phyloP scores from a whole-genome alignment of 2,888 invertebrate genomes.

The Alviniconcha strummeri region DNA sequence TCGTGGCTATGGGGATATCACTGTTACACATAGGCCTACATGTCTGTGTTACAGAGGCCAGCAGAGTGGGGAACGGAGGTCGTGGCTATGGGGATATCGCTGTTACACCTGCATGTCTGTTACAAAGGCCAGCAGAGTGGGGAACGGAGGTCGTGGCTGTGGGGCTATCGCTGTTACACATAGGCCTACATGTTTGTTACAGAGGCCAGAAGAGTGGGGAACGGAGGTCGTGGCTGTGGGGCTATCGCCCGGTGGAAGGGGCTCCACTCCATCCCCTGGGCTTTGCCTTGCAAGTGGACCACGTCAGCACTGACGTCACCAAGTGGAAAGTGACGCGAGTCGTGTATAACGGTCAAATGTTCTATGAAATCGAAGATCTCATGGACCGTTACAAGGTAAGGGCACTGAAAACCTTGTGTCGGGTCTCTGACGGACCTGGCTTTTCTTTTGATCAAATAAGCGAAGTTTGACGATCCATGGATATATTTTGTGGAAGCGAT shows the following conservation, averaged over 20 bases:
- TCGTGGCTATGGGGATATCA: neutral
- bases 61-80: no score
- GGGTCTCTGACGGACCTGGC: no score
- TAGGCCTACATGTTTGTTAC: neutral
- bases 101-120: neutral
- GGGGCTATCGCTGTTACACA: constrained; percentile 32
- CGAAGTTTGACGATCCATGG: no score
- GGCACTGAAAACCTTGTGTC: neutral
- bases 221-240: constrained; percentile 60
- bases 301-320: constrained; percentile 48
- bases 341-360: constrained; percentile 60
- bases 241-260: constrained; percentile 61
- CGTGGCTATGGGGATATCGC: neutral
- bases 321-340: constrained; percentile 58
- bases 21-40: neutral
- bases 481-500: no score
- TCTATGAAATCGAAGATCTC: constrained; percentile 54
- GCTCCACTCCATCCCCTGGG: constrained; percentile 63
- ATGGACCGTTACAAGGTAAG: constrained; percentile 44
- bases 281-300: constrained; percentile 61
- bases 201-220: constrained; percentile 53
- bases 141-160: constrained; percentile 15
- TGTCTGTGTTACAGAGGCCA: constrained; percentile 28
- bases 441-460: no score
- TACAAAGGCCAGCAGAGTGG: constrained; percentile 43